Base-by-base conservation (phyloP, 2,797 vertebrate genomes). In the Oryzias dopingdopingensis region DNA sequence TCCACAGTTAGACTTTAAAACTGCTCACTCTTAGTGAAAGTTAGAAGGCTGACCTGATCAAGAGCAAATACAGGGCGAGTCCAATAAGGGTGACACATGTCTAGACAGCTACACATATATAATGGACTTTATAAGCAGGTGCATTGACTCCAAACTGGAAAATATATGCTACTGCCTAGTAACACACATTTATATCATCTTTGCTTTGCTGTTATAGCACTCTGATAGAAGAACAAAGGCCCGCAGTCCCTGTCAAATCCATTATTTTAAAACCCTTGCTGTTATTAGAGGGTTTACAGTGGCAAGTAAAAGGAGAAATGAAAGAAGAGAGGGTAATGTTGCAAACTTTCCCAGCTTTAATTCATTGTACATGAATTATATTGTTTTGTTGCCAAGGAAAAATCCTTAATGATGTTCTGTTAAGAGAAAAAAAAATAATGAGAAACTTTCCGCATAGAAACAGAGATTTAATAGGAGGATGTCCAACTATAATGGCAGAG, bases 81-180 rank as follows among this genome's bases (percentile, higher is more conserved):
- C 59, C 76, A 78, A 56, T 79, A 79, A 82, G 55, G 66, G 79
- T 83, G 85, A 87, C 81, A 87, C 79, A 76, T 49, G 86, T 88
- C 86, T 88, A 85, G 84, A 88, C 84, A 67, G 72, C 72, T 61
- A 65, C 49, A 78, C 72, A 84, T 77, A 72, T 37, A 37, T 72
- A 80, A 77, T 63, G 42, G 58, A 55, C 42, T 87, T 81, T 83
- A 87, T 82, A 72, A 58, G 76, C 68, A 88, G 83, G 79, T 86
- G 68, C 67, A 67, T 73, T 62, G 76, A 81, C 61, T 83, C 67
- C 64, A 41, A 4, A 18, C 60, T 2, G 6, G 45, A 48, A 65
- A 62, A 72, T 74, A 81, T 83, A 78, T 8, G 59, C 63, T 41
- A 41, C 61, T 53, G 65, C 68, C 75, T 79, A 61, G 63, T 86